These are phyloP conservation scores for Branchellion lobata DNA, from an alignment of 2,888 invertebrate species.

Conservation along the genomic window DNA sequence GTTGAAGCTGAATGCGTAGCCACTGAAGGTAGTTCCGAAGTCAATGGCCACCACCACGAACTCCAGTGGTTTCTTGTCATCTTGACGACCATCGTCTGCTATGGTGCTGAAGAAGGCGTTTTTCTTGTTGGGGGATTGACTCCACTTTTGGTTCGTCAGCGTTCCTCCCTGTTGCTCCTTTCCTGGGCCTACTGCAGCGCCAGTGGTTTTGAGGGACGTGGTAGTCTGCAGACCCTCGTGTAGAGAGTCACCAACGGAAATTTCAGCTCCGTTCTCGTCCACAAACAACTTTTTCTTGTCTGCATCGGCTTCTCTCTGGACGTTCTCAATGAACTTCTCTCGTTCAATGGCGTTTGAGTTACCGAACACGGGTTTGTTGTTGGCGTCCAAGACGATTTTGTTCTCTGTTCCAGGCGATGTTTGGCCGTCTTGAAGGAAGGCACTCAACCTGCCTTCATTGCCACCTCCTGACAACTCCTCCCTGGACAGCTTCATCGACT, in stretches of 20 bases:
- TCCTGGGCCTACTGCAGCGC: background rate
- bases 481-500: background rate
- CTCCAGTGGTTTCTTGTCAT: conserved; percentile 53
- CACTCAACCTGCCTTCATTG: background rate
- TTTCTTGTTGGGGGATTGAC: background rate
- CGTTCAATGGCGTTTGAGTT: background rate
- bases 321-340: conserved; percentile 4
- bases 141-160: conserved; percentile 5
- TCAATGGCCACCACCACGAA: conserved; percentile 67
- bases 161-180: background rate
- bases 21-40: conserved; percentile 67
- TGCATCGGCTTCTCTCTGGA: background rate
- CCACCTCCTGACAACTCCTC: background rate
- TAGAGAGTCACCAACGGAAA: no score
- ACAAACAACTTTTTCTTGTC: background rate
- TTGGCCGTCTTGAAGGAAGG: background rate
- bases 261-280: conserved; percentile 9
- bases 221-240: background rate
- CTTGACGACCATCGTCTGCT: conserved; percentile 8
- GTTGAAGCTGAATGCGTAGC: conserved; percentile 66
- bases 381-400: background rate
- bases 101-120: conserved; percentile 18
- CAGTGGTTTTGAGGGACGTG: conserved; percentile 6
- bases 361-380: background rate
- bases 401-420: background rate